Evolutionary conservation across 2,888 invertebrate genomes (phyloP).

Genomic region (Mystacides longicornis): DNA sequence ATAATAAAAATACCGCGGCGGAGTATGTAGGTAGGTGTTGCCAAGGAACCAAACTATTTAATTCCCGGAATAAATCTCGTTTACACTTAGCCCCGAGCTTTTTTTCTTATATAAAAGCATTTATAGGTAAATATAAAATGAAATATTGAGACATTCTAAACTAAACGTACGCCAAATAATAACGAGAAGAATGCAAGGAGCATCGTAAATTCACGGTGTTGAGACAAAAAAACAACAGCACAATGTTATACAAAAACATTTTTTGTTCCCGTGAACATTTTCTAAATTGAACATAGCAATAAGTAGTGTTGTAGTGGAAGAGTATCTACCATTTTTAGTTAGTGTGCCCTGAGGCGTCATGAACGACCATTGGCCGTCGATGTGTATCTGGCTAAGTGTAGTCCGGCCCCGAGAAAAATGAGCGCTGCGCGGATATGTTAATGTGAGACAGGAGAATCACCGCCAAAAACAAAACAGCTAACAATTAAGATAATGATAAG

Average conservation of each 20-base stretch:
- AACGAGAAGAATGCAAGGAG: constrained; percentile 4
- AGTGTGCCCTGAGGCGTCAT: not conserved
- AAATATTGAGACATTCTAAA: not conserved
- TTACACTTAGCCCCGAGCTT: not conserved
- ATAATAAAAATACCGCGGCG: too few relatives aligned
- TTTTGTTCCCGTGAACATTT: constrained; percentile 8
- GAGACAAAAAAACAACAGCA: not conserved
- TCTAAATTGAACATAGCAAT: constrained; percentile 7
- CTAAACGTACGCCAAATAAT: not conserved
- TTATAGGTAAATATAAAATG: not conserved
- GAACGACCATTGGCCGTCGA: constrained; percentile 10
- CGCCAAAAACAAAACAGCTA: constrained; percentile 25
- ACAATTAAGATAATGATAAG: constrained; percentile 26
- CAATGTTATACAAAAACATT: not conserved
- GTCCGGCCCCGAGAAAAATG: constrained; percentile 22
- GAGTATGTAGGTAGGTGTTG: too few relatives aligned
- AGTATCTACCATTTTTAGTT: not conserved
- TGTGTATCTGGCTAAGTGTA: constrained; percentile 25
- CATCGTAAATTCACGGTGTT: not conserved
- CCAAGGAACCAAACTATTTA: too few relatives aligned
- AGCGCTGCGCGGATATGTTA: constrained; percentile 26
- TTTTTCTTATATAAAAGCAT: not conserved
- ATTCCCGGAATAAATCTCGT: not conserved
- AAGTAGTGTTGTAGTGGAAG: not conserved
- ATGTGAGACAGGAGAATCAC: constrained; percentile 20